phyloP scores from a whole-genome alignment of 2,888 invertebrate genomes.

The Chouioia cunea region DNA sequence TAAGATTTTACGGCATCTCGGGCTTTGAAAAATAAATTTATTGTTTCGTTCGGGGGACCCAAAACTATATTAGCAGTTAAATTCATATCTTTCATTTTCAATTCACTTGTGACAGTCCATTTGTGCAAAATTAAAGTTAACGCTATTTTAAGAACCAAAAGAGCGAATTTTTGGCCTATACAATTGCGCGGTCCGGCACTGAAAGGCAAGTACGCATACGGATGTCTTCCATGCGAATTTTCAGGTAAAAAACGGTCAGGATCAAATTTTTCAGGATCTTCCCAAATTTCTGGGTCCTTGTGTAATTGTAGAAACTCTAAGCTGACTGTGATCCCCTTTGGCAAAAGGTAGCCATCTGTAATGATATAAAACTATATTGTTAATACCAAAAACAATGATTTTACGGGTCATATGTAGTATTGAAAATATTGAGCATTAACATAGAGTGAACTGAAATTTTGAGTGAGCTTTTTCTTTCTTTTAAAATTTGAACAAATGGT shows the following conservation, averaged over 20 bases:
- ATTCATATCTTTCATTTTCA: no score
- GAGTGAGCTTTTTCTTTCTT: no score
- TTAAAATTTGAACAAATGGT: no score
- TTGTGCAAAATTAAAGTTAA: slow-evolving; percentile 54
- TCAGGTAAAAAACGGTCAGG: slow-evolving; percentile 68
- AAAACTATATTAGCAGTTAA: no score
- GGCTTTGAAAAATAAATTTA: no score
- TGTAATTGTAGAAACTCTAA: slow-evolving; percentile 69
- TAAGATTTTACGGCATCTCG: no score
- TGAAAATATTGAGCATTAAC: no score
- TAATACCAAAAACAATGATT: no score
- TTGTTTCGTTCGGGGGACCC: no score
- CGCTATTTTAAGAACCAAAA: slow-evolving; percentile 54
- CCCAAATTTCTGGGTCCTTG: slow-evolving; percentile 68
- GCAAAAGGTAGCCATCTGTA: slow-evolving; percentile 61
- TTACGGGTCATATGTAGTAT: no score
- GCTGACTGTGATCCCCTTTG: no score
- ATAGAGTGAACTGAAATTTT: no score
- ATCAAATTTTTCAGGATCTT: slow-evolving; percentile 69
- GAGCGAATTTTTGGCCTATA: slow-evolving; percentile 58
- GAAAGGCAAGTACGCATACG: slow-evolving; percentile 61
- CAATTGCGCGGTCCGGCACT: slow-evolving; percentile 63
- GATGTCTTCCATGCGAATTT: slow-evolving; percentile 57
- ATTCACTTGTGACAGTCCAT: slow-evolving; percentile 56
- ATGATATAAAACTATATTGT: not conserved